phyloP scores from a whole-genome alignment of 2,113 vertebrate species.

The Pyrgilauda ruficollis region DNA sequence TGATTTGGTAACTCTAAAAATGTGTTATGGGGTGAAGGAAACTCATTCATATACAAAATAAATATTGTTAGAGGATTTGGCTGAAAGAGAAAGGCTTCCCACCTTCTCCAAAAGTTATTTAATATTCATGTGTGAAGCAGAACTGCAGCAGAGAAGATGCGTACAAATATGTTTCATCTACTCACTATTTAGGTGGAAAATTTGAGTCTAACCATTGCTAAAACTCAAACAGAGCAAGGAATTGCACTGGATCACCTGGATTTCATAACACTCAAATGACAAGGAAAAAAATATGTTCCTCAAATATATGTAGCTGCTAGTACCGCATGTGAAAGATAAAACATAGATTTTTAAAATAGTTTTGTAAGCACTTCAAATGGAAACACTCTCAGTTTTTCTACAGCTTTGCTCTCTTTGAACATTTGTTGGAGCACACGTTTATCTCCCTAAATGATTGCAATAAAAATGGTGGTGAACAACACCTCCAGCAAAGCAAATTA shows the following conservation, averaged over 20 bases:
- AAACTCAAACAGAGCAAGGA: not conserved
- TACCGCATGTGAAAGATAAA: not conserved
- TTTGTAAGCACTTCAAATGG: not conserved
- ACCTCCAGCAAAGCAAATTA: constrained; percentile 22
- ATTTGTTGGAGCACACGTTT: not conserved
- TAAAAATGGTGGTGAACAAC: not conserved
- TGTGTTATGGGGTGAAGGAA: fast-evolving
- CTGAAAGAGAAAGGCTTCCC: not conserved
- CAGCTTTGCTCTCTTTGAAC: not conserved
- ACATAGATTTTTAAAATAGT: not conserved
- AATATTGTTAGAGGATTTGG: not conserved
- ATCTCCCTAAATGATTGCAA: not conserved
- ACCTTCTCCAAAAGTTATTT: not conserved
- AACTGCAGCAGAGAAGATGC: not conserved
- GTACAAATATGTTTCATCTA: not conserved
- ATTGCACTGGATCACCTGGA: not conserved
- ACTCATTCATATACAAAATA: not conserved
- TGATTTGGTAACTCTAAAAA: not conserved
- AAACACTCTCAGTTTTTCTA: not conserved
- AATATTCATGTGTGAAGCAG: not conserved
- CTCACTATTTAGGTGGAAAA: not conserved
- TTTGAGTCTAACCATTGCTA: not conserved
- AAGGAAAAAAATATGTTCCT: not conserved
- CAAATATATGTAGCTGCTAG: not conserved
- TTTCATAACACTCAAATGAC: not conserved